Base-by-base conservation (phyloP, 2,797 vertebrate species). In the Staurois parvus region DNA sequence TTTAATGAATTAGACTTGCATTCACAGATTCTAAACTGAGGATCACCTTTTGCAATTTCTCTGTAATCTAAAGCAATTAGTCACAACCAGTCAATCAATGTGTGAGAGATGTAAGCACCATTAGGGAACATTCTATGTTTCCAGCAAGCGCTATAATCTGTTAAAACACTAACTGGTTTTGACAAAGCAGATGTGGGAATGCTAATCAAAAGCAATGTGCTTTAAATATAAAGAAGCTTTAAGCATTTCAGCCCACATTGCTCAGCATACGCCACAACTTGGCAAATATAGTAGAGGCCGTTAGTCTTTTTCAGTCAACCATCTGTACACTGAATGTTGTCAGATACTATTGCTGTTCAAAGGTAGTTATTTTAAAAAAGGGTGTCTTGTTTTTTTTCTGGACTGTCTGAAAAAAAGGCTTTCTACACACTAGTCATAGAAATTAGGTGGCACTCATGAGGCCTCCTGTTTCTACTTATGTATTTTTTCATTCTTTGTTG, bases 221-320 rank as follows among this genome's bases (percentile, higher is more conserved):
- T 79, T 30, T 68, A 83, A 79, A 83, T 79, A 83, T 83, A 87
- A 59, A 81, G 37, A 79, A 67, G 37, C 85, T 83, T 82, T 42
- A 66, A 40, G 21, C 59, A 34, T 67, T 83, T 68, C 64, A 76
- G 81, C 56, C 8, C 42, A 66, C 48, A 59, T 66, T 84, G 76
- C 45, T n/a, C 13, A 32, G 32, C 76, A 66, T 62, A 67, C 66
- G 69, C 32, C 21, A 26, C 40, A 68, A 52, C 15, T 72, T 76
- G 56, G 73, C 81, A 66, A 75, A 21, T 45, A 30, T 12, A 15
- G 15, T 29, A 77, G 11, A 69, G 28, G 40, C 72, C 15, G 59
- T 34, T 72, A 81, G 70, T 62, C 67, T 13, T 72, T 86, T 34
- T 72, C 84, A 74, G 70, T 42, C 37, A 66, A 56, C 76, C 62